A percentile compares a stretch with the other conserved stretches of the same genome.
Evolutionary conservation across 1,140 invertebrate species (phyloP).

Genomic region (Vanessa atalanta): DNA sequence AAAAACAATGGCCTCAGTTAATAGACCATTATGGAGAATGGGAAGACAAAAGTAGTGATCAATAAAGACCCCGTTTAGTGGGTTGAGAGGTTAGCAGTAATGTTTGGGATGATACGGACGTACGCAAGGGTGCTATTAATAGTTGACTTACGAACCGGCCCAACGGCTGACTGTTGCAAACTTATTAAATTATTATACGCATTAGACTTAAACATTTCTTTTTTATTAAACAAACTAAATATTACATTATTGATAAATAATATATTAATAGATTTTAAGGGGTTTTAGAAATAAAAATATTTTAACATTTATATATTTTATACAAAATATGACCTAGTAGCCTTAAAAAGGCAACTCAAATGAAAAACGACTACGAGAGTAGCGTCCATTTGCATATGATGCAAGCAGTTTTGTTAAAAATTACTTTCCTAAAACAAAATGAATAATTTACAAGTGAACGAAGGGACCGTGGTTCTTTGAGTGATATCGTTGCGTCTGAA

Average conservation of each 20-base stretch:
- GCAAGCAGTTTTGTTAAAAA: constrained; percentile 4
- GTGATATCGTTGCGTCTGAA: background rate
- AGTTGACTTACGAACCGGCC: constrained; percentile 50
- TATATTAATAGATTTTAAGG: background rate
- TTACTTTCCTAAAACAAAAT: constrained; percentile 5
- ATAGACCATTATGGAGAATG: constrained; percentile 68
- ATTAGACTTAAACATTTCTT: background rate
- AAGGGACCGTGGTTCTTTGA: background rate
- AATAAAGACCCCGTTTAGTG: constrained; percentile 55
- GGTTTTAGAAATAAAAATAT: background rate
- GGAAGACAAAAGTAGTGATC: constrained; percentile 71
- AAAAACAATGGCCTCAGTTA: constrained; percentile 64
- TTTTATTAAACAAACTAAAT: background rate
- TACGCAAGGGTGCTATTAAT: constrained; percentile 58
- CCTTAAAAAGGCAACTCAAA: constrained; percentile 12
- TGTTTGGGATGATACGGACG: constrained; percentile 48
- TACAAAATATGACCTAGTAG: constrained; percentile 8
- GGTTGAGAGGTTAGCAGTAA: constrained; percentile 52
- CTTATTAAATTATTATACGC: constrained; percentile 40
- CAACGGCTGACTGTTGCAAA: constrained; percentile 13
- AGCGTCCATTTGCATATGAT: constrained; percentile 16
- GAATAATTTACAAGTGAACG: constrained; percentile 1
- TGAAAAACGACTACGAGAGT: constrained; percentile 8
- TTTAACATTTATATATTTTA: background rate
- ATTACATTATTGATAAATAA: background rate